These are phyloP conservation scores for Arion vulgaris DNA, from an alignment of 1,140 invertebrate genomes.

Conservation along the genomic window DNA sequence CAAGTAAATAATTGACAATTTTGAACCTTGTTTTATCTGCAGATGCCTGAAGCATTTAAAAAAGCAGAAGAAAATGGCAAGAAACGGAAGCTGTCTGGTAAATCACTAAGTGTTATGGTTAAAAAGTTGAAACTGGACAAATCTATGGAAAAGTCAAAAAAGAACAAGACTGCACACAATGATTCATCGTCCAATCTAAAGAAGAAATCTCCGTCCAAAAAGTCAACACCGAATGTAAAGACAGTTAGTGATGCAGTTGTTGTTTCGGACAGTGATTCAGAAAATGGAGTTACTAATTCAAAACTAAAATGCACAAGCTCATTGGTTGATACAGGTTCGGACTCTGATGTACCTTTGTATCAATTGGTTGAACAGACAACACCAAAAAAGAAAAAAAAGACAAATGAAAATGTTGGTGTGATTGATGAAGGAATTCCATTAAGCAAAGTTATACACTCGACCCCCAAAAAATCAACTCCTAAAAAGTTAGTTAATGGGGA, in stretches of 20 bases:
- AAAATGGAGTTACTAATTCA: constrained; percentile 27
- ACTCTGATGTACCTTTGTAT: constrained; percentile 52
- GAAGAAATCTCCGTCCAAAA: constrained; percentile 35
- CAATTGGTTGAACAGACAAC: constrained; percentile 40
- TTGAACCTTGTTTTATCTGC: constrained; percentile 19
- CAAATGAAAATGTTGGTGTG: background rate
- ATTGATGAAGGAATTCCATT: constrained; percentile 54
- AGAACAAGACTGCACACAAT: constrained; percentile 24
- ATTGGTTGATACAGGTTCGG: constrained; percentile 44
- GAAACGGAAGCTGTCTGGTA: constrained; percentile 48
- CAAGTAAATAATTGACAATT: too few species aligned
- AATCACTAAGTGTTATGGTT: constrained; percentile 33
- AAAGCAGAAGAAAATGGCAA: constrained; percentile 50
- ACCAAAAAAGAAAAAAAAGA: constrained; percentile 43
- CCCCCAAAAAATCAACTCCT: constrained; percentile 25
- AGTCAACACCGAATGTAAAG: constrained; percentile 39
- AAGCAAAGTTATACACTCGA: constrained; percentile 43
- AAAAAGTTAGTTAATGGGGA: background rate
- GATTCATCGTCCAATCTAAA: constrained; percentile 37
- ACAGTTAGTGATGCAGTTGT: constrained; percentile 32
- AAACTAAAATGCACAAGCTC: constrained; percentile 37
- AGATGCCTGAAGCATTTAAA: constrained; percentile 58
- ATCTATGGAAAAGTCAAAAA: constrained; percentile 38
- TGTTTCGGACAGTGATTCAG: constrained; percentile 36
- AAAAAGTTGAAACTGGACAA: constrained; percentile 56